Evolutionary conservation across 2,888 invertebrate species (phyloP).

Genomic region (Choristoneura rosaceana): DNA sequence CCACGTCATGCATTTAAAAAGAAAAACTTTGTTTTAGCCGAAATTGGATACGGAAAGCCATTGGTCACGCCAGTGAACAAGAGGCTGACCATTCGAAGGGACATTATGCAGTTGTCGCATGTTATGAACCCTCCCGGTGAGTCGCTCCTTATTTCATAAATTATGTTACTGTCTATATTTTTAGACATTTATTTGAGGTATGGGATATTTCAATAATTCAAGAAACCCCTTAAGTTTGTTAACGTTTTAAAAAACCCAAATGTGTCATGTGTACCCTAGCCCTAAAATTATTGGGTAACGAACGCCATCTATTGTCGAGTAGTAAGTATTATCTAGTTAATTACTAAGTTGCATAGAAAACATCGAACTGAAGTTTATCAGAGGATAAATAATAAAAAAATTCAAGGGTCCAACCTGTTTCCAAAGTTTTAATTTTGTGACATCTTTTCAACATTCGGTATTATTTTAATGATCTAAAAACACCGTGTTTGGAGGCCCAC

Average conservation of each 20-base stretch:
- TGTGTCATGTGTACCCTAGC: neutral
- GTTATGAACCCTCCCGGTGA: neutral
- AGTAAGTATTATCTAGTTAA: neutral
- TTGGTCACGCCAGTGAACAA: constrained; percentile 60
- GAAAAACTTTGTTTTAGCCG: constrained; percentile 21
- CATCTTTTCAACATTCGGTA: too few species aligned
- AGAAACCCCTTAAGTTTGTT: too few species aligned
- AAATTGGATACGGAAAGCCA: constrained; percentile 63
- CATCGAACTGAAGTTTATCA: too few species aligned
- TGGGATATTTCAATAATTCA: too few species aligned
- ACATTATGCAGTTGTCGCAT: constrained; percentile 25
- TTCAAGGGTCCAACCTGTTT: too few species aligned
- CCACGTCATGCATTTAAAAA: too few species aligned
- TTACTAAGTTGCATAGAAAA: neutral
- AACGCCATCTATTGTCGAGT: neutral
- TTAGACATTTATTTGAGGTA: too few species aligned
- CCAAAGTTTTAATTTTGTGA: too few species aligned
- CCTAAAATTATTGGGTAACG: neutral
- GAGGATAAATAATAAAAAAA: too few species aligned
- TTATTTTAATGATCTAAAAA: too few species aligned
- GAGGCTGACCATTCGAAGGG: constrained; percentile 55
- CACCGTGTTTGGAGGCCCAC: too few species aligned
- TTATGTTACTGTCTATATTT: too few species aligned
- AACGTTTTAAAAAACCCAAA: neutral
- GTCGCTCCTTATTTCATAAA: neutral